Percentiles rank a stretch among this genome's conserved stretches.
phyloP scores from a whole-genome alignment of 2,888 invertebrate genomes.

The Nephrotoma guestfalica region DNA sequence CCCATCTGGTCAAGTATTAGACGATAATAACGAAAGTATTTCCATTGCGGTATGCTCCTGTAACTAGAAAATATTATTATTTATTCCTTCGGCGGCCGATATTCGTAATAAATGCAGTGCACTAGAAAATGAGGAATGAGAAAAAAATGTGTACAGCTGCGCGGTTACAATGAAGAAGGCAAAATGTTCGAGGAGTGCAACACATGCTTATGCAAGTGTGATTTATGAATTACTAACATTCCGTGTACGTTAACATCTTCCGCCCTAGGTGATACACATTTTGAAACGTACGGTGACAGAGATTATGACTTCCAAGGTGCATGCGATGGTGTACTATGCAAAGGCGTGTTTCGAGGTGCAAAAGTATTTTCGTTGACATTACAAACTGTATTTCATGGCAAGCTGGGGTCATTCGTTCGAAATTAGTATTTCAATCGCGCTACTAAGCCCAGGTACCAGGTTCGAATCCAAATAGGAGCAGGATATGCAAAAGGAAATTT shows the following conservation, averaged over 20 bases:
- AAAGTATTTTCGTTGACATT: constrained; percentile 63
- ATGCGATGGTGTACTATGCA: constrained; percentile 72
- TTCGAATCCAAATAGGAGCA: too few species aligned
- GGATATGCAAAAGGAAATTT: too few species aligned
- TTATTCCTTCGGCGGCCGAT: constrained; percentile 55
- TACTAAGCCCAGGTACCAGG: constrained; percentile 40
- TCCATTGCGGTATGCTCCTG: constrained; percentile 66
- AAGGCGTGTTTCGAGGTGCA: constrained; percentile 45
- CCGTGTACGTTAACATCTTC: constrained; percentile 65
- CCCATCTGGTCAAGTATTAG: constrained; percentile 58
- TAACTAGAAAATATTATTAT: constrained; percentile 52
- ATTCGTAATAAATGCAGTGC: constrained; percentile 48
- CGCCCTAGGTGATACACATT: constrained; percentile 85
- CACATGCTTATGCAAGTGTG: constrained; percentile 58
- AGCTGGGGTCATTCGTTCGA: constrained; percentile 75
- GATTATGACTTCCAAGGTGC: constrained; percentile 79
- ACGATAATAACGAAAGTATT: constrained; percentile 56
- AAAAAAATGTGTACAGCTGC: constrained; percentile 50
- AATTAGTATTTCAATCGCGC: constrained; percentile 52
- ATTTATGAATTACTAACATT: constrained; percentile 59
- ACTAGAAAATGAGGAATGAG: constrained; percentile 49
- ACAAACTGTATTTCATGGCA: constrained; percentile 78
- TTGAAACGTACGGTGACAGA: constrained; percentile 69
- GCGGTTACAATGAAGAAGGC: constrained; percentile 62
- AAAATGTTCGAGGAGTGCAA: constrained; percentile 72